Evolutionary conservation across 2,888 invertebrate genomes (phyloP), one percentile per base, ranked within the genome.

Genomic region (Eugnorisma glareosa): DNA sequence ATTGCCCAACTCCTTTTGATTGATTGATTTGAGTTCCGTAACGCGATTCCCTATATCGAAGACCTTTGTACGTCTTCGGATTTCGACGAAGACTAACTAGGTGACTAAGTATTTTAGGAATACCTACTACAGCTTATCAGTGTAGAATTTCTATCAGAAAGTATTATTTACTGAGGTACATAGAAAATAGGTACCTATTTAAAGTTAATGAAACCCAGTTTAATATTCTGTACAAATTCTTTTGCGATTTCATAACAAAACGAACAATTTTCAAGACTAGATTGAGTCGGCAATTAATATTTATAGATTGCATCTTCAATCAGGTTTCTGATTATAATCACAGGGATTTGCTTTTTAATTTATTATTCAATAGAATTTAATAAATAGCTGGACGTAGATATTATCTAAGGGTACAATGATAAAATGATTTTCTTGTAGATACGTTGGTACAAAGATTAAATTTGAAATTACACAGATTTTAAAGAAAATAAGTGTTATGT

Each of bases 241-340:
- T 71, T 51, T 78, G 67, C 18, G 67, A 66, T 48, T 43, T 79
- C n/a, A 24, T 67, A 61, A 61, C 28, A 71, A 67, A 77, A 61
- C 73, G 6, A 68, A 28, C 69, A 48, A 73, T 70, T 67, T 63
- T 54, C 35, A 67, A 57, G 51, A 59, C 51, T 43, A 67, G 24
- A 67, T 73, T 15, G 57, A 63, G 43, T 45, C 37, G 35, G 40
- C 31, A 37, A 67, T 70, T 67, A 70, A 70, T 71, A 79, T 67
- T 67, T 61, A 74, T 13, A 69, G 67, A 75, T 67, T 70, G 51
- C 45, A 73, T 73, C 48, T 76, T 76, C 59, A 76, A 73, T 81
- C 73, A 54, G 45, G 37, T 37, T 72, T 70, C n/a, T 71, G 85
- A 76, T 81, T 73, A 61, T 76, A 81, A 81, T 76, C 13, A 84